These are phyloP conservation scores for Diadumene lineata DNA, from an alignment of 92 coral and sea anemone species.

Conservation along the genomic window DNA sequence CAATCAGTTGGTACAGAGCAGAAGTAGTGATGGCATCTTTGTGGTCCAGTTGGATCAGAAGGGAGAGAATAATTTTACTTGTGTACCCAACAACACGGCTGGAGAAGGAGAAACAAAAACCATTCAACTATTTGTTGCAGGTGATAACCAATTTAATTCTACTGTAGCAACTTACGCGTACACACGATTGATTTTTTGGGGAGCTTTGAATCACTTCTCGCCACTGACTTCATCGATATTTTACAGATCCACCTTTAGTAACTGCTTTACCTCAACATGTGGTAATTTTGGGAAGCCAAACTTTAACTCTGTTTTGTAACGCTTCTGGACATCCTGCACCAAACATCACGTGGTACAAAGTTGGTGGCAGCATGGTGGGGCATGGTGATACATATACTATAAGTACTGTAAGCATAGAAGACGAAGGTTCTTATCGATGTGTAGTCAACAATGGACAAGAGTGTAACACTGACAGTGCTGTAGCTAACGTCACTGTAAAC, in stretches of 20 bases:
- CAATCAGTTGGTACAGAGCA: slow-evolving; percentile 5
- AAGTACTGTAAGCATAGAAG: not conserved
- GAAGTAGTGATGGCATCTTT: slow-evolving; percentile 27
- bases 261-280: not conserved
- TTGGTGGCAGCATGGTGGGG: not conserved
- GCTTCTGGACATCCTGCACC: slow-evolving; percentile 20
- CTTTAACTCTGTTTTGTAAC: slow-evolving; percentile 25
- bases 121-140: not conserved
- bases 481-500: not conserved
- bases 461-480: slow-evolving; percentile 6
- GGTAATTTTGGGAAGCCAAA: slow-evolving; percentile 12
- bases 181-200: too few species aligned
- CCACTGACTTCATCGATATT: too few species aligned
- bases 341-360: slow-evolving; percentile 16
- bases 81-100: slow-evolving; percentile 5
- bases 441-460: slow-evolving; percentile 30
- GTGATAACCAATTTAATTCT: not conserved
- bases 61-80: slow-evolving; percentile 2
- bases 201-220: too few species aligned
- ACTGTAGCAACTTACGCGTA: too few species aligned
- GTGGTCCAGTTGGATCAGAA: slow-evolving; percentile 4
- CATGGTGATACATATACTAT: not conserved
- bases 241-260: slow-evolving; percentile 15
- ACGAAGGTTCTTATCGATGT: slow-evolving; percentile 13
- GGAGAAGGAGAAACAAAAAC: slow-evolving; percentile 20